Evolutionary conservation across 1,140 invertebrate genomes (phyloP), one percentile per base, ranked within the genome.

Genomic region (Drosophila ficusphila): DNA sequence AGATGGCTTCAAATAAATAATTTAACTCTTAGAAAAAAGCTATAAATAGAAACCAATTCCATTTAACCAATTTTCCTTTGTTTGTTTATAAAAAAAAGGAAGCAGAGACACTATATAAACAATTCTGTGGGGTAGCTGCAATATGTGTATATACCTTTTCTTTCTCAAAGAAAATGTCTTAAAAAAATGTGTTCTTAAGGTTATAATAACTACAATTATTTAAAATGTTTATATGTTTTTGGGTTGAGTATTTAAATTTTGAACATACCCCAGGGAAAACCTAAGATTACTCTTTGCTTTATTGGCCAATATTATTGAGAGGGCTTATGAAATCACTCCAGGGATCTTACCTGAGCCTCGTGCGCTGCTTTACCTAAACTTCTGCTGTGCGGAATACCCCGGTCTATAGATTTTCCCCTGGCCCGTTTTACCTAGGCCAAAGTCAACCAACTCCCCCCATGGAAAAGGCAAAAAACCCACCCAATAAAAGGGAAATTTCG

Each of bases 401-500:
- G 23, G 12, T n/a, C 23, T 7, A 0, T 0, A 25, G 41, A 9
- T 25, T 44, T 44, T 14, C n/a, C n/a, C 21, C n/a, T 6, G 1
- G 14, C 21, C 4, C 42, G 2, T 27, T 7, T 3, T 58, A 54
- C 49, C 54, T 58, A 48, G 8, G 4, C 1, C 6, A 8, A 18
- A 51, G 44, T 44, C 21, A 23, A 14, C 25, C 1, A 2, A 23
- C 47, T 33, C 19, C 25, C 46, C 27, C 12, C 1, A n/a, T 7
- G 9, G 8, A 38, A 51, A 21, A 21, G 12, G 47, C n/a, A 12
- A 25, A 44, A 27, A 3, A 27, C 14, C 8, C 21, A n/a, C 23
- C 5, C 33, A 18, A 49, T n/a, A 21, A 49, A 51, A 44, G 21
- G 53, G 25, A 51, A 34, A 54, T 58, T 54, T 58, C 19, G 42